phyloP scores from a whole-genome alignment of 1,140 invertebrate species.

The Xylocopa sonorina region DNA sequence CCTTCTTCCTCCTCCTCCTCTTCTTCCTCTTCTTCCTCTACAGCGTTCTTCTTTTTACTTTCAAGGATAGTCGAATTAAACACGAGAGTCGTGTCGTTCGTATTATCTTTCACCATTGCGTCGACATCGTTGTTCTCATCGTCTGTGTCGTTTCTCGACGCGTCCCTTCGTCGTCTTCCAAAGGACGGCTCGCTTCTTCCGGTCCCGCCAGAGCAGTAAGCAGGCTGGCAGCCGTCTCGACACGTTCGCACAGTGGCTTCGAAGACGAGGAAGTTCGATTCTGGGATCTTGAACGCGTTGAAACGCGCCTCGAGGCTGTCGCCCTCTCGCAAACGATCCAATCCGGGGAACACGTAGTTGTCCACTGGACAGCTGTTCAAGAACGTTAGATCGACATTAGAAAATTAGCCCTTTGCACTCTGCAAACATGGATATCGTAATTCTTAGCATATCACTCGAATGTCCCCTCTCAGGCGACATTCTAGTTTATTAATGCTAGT shows the following conservation, averaged over 20 bases:
- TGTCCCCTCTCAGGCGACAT: too few relatives aligned
- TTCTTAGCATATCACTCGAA: too few relatives aligned
- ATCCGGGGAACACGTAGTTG: slow-evolving; percentile 94
- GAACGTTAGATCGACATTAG: slow-evolving; percentile 18
- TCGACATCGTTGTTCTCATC: slow-evolving; percentile 57
- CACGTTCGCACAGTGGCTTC: slow-evolving; percentile 95
- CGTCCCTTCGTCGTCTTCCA: slow-evolving; percentile 86
- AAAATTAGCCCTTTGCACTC: background rate
- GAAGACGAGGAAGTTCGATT: slow-evolving; percentile 96
- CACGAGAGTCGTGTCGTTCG: slow-evolving; percentile 35
- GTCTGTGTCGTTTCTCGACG: slow-evolving; percentile 71
- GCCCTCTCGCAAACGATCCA: slow-evolving; percentile 92
- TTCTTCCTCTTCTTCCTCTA: slow-evolving; percentile 77
- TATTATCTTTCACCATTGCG: slow-evolving; percentile 47
- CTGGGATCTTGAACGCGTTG: slow-evolving; percentile 97
- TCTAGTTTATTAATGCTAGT: too few relatives aligned
- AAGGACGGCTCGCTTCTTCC: slow-evolving; percentile 92
- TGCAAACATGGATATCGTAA: too few relatives aligned
- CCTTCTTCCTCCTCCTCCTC: slow-evolving; percentile 85
- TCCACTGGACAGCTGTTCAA: slow-evolving; percentile 91
- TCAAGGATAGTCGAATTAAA: slow-evolving; percentile 32
- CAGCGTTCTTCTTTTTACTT: slow-evolving; percentile 45
- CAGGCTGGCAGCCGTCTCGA: slow-evolving; percentile 93
- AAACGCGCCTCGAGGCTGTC: slow-evolving; percentile 95
- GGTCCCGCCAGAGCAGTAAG: slow-evolving; percentile 89